Conservation (phyloP, 2,113 vertebrate genomes). For the Sprattus sprattus region DNA sequence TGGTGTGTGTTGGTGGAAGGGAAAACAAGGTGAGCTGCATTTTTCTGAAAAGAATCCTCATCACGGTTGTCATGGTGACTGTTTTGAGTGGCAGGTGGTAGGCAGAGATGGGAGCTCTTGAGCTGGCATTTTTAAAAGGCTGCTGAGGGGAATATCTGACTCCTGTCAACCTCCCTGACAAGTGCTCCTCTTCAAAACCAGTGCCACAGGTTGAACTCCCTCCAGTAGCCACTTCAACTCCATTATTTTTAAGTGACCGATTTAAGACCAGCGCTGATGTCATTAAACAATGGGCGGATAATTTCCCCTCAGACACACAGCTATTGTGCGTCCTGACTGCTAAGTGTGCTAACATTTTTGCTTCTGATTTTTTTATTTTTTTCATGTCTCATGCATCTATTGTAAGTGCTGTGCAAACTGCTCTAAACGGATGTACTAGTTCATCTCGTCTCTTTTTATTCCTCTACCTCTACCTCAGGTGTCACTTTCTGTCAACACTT, state of each 20-base stretch:
- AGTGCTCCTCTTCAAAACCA: slow-evolving; percentile 35
- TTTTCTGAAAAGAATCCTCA: not conserved
- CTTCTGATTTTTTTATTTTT: not conserved
- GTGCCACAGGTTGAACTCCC: slow-evolving; percentile 41
- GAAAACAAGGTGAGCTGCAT: not conserved
- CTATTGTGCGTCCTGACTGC: not conserved
- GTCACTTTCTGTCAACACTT: not conserved
- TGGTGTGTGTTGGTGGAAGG: not conserved
- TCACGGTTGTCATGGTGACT: not conserved
- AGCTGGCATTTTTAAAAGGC: slow-evolving; percentile 19
- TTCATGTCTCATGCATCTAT: not conserved
- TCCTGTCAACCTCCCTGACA: slow-evolving; percentile 31
- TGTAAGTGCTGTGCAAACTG: not conserved
- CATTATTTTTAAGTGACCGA: slow-evolving; percentile 59
- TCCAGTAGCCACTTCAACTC: slow-evolving; percentile 50
- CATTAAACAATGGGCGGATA: slow-evolving; percentile 34
- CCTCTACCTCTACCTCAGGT: not conserved
- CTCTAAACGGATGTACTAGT: not conserved
- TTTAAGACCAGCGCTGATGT: slow-evolving; percentile 42
- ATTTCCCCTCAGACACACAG: slow-evolving; percentile 26
- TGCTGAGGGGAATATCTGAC: slow-evolving; percentile 28
- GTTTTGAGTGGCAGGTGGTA: slow-evolving; percentile 31
- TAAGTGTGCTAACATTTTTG: not conserved
- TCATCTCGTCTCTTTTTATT: not conserved
- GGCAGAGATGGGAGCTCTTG: slow-evolving; percentile 6